Percentiles rank a stretch among this genome's conserved stretches.
These are phyloP conservation scores for Laothoe populi DNA, from an alignment of 2,888 invertebrate genomes.

Conservation along the genomic window DNA sequence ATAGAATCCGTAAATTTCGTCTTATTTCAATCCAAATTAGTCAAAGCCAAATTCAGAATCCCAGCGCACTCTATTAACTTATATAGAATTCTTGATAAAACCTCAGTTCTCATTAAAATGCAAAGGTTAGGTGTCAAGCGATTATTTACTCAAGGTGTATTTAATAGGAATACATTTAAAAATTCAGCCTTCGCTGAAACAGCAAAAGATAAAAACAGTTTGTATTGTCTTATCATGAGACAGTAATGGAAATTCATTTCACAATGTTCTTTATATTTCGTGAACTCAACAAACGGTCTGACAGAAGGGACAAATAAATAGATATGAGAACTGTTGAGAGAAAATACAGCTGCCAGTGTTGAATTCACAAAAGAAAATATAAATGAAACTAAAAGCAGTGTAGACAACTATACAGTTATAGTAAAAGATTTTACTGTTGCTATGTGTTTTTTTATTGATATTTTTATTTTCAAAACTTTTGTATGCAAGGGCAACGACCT, in stretches of 20 bases:
- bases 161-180: slow-evolving; percentile 16
- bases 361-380: slow-evolving; percentile 8
- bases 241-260: slow-evolving; percentile 21
- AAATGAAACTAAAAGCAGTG: slow-evolving; percentile 3
- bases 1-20: too few species aligned
- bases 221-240: slow-evolving; percentile 15
- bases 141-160: slow-evolving; percentile 10
- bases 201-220: slow-evolving; percentile 15
- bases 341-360: slow-evolving; percentile 8
- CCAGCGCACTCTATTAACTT: slow-evolving; percentile 10
- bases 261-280: slow-evolving; percentile 17
- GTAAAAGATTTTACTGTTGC: not conserved
- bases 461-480: too few species aligned
- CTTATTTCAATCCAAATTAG: too few species aligned
- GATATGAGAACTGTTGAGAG: slow-evolving; percentile 4
- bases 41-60: slow-evolving; percentile 15
- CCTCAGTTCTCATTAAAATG: slow-evolving; percentile 11
- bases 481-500: too few species aligned
- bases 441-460: not conserved
- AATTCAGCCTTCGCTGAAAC: slow-evolving; percentile 10
- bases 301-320: slow-evolving; percentile 19
- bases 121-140: slow-evolving; percentile 22
- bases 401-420: not conserved
- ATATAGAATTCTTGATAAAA: slow-evolving; percentile 11
- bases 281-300: slow-evolving; percentile 2